phyloP scores from a whole-genome alignment of 2,888 invertebrate genomes.

The Drepanosiphum platanoidis region DNA sequence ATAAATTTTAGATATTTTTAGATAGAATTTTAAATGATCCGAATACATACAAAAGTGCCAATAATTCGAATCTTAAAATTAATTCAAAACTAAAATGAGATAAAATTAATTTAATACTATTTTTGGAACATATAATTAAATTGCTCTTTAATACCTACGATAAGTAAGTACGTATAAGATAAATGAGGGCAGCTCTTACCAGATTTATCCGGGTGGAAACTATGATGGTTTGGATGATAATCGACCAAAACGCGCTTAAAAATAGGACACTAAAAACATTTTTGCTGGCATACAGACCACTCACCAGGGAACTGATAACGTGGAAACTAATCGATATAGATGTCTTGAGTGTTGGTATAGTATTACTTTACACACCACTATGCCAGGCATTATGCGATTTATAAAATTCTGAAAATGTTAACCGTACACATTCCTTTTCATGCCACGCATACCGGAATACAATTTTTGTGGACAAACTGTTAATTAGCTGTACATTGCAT shows the following conservation, averaged over 20 bases:
- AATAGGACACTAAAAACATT: conserved; percentile 40
- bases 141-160: background rate
- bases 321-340: conserved; percentile 36
- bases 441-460: background rate
- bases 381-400: background rate
- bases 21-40: too few species aligned
- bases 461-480: background rate
- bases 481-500: conserved; percentile 22
- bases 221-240: background rate
- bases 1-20: too few species aligned
- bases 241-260: conserved; percentile 25
- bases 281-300: conserved; percentile 5
- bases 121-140: background rate
- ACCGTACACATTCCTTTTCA: background rate
- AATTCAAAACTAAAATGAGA: background rate
- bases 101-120: background rate
- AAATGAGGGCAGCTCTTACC: background rate
- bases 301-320: conserved; percentile 6
- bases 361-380: background rate
- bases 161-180: background rate
- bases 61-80: background rate
- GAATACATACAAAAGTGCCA: too few species aligned
- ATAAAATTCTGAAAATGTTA: background rate
- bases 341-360: background rate
- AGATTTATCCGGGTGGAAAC: background rate